phyloP scores from a whole-genome alignment of 2,888 invertebrate genomes.

The Cerastis leucographa region DNA sequence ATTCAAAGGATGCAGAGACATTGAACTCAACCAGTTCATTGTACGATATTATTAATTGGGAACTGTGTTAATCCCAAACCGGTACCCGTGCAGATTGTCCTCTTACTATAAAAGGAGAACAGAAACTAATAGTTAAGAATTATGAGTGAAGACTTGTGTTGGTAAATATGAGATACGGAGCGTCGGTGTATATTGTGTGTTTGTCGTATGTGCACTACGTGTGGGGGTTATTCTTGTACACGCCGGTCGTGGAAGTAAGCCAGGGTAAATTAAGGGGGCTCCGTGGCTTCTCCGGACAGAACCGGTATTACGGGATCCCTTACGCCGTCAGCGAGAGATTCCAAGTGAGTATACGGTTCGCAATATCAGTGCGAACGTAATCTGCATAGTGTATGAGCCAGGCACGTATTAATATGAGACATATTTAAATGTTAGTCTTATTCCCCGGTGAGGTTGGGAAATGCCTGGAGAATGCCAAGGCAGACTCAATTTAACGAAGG shows the following conservation, averaged over 20 bases:
- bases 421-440: conserved; percentile 33
- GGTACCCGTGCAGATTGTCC: background rate
- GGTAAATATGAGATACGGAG: conserved; percentile 48
- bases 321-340: conserved; percentile 82
- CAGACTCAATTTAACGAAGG: background rate
- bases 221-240: conserved; percentile 65
- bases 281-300: conserved; percentile 77
- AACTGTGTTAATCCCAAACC: background rate
- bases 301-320: conserved; percentile 84
- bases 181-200: conserved; percentile 34
- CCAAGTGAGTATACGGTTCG: conserved; percentile 75
- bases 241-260: conserved; percentile 75
- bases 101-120: conserved; percentile 10
- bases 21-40: conserved; percentile 9
- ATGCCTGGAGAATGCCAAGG: background rate
- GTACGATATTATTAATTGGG: background rate
- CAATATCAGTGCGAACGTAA: conserved; percentile 41
- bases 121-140: conserved; percentile 1
- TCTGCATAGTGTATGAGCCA: conserved; percentile 35
- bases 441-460: background rate
- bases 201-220: conserved; percentile 42
- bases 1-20: background rate
- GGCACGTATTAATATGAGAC: conserved; percentile 22
- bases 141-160: conserved; percentile 20
- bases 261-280: conserved; percentile 82